These are phyloP conservation scores for Ormyrus nitidulus DNA, from an alignment of 2,888 invertebrate genomes.

Conservation along the genomic window DNA sequence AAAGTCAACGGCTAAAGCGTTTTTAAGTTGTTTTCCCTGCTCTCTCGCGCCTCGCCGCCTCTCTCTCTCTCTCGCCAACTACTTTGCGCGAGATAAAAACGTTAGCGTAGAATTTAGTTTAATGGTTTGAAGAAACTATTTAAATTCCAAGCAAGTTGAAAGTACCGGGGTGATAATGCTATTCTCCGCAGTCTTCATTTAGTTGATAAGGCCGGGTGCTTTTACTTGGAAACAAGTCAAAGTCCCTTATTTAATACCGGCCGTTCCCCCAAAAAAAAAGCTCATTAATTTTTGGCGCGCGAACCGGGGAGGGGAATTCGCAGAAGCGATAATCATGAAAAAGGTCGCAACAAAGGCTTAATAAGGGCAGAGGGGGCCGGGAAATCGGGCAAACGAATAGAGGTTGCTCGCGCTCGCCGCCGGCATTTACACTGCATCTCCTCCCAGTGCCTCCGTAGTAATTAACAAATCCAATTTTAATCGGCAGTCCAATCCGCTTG, in stretches of 20 bases:
- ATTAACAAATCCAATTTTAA: slow-evolving; percentile 74
- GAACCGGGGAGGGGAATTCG: too few relatives aligned
- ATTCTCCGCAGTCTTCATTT: too few relatives aligned
- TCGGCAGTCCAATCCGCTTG: slow-evolving; percentile 66
- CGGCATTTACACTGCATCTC: slow-evolving; percentile 41
- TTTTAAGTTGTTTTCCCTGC: slow-evolving; percentile 33
- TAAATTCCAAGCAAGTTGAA: neutral
- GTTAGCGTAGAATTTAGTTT: slow-evolving; percentile 7
- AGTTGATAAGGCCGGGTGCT: too few relatives aligned
- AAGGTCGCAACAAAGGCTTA: slow-evolving; percentile 34
- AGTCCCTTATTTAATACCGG: too few relatives aligned
- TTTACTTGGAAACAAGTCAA: too few relatives aligned
- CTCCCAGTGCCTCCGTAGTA: slow-evolving; percentile 60
- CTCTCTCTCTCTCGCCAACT: too few relatives aligned
- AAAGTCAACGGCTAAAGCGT: slow-evolving; percentile 16
- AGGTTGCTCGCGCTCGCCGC: slow-evolving; percentile 1
- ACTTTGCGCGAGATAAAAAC: slow-evolving; percentile 15
- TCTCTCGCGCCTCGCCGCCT: neutral
- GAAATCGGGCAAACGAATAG: neutral
- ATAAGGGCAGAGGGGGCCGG: slow-evolving; percentile 19
- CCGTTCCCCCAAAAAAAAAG: too few relatives aligned
- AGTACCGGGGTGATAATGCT: too few relatives aligned
- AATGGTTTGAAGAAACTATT: slow-evolving; percentile 3
- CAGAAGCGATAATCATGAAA: slow-evolving; percentile 39
- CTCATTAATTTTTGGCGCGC: too few relatives aligned